Evolutionary conservation across 2,797 vertebrate genomes (phyloP), one percentile per base, ranked within the genome.

Genomic region (Sebastes cheni): DNA sequence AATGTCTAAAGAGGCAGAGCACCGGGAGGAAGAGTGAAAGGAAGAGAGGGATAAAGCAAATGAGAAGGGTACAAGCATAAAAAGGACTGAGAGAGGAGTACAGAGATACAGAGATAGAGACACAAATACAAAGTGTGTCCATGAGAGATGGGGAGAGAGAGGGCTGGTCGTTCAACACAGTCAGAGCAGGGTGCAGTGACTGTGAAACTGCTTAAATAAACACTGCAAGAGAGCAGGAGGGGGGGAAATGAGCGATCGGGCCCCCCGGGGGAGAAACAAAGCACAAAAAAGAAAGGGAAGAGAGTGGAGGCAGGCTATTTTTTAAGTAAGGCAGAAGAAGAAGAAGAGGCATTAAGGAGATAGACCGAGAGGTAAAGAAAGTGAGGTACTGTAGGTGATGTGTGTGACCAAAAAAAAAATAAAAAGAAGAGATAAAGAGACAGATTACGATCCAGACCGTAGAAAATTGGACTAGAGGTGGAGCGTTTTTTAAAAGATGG

Each of bases 141-240:
- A 56, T 34, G 64, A 39, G 80, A 82, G 61, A 60, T 36, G 70
- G 73, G 67, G 73, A 71, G 69, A 65, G 67, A 71, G 81, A 67
- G 72, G 77, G 77, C 34, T 81, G 81, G 87, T 69, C 58, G 74
- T 82, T 86, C 46, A 54, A 78, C 85, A 86, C 86, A 88, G 87
- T 75, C 77, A 70, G 89, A 87, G 87, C 80, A 81, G 84, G 78
- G 86, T 86, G 93, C 92, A 90, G 86, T 82, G 90, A 93, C 94
- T 92, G 91, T 93, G 89, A 94, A 93, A 93, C 85, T 84, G 89
- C 85, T 94, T 93, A 90, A 93, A 94, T 91, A 94, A 94, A 95
- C 92, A 89, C 89, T 87, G 91, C 81, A 86, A 89, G 87, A 78
- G 89, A 88, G 85, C 80, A 71, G 80, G 79, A 29, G 68, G 71